Evolutionary conservation across 1,140 invertebrate genomes (phyloP).

Genomic region (Lordiphosa clarofinis): DNA sequence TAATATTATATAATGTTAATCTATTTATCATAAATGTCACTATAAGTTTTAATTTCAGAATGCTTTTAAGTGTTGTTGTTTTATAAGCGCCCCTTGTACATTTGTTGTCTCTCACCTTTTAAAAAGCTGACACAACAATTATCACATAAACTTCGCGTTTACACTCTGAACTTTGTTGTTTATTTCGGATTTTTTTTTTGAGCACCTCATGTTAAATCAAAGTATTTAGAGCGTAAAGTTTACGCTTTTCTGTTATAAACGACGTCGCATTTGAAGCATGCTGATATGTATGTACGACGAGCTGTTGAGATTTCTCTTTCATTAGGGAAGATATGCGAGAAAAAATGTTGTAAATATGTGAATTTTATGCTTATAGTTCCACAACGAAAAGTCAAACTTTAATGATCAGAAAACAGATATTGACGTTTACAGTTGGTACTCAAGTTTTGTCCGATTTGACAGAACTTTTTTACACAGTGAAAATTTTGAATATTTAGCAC

Average conservation of each 20-base stretch:
- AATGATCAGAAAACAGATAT: too few species aligned
- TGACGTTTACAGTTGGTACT: too few species aligned
- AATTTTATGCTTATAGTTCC: too few species aligned
- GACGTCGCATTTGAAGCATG: slow-evolving; percentile 55
- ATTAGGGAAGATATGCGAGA: background rate
- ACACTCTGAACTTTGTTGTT: slow-evolving; percentile 61
- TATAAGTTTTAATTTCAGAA: background rate
- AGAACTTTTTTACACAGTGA: too few species aligned
- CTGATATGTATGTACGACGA: slow-evolving; percentile 25
- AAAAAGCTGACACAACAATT: slow-evolving; percentile 28
- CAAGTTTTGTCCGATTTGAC: too few species aligned
- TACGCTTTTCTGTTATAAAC: slow-evolving; percentile 48
- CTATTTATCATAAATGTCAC: background rate
- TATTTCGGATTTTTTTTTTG: slow-evolving; percentile 5
- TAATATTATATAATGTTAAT: background rate
- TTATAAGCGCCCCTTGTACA: slow-evolving; percentile 15
- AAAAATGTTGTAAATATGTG: background rate
- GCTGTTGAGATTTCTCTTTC: slow-evolving; percentile 21
- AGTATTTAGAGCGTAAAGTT: slow-evolving; percentile 68
- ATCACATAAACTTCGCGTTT: slow-evolving; percentile 61
- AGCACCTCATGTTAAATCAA: slow-evolving; percentile 42
- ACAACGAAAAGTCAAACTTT: too few species aligned
- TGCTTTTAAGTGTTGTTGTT: background rate
- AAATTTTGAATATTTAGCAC: too few species aligned
- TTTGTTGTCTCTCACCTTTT: slow-evolving; percentile 12